phyloP scores from a whole-genome alignment of 2,797 vertebrate genomes.

The Pithecia hirsuta region DNA sequence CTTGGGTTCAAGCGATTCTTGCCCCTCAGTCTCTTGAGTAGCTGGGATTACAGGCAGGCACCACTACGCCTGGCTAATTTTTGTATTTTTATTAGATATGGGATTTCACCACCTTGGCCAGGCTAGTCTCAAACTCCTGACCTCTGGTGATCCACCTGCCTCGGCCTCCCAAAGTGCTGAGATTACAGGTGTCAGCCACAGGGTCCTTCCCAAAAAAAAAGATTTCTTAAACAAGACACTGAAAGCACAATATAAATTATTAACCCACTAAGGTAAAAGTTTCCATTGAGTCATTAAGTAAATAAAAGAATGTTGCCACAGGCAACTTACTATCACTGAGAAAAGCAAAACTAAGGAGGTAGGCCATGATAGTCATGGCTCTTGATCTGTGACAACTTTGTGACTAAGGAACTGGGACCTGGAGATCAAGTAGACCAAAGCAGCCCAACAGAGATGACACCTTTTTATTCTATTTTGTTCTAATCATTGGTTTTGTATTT shows the following conservation, averaged over 20 bases:
- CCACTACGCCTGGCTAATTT: neutral
- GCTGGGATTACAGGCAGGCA: neutral
- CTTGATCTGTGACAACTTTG: neutral
- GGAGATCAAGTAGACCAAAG: neutral
- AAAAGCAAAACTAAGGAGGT: neutral
- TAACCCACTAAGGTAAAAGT: neutral
- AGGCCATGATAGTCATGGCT: accelerated
- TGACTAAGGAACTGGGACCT: neutral
- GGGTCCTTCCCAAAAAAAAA: too few species aligned
- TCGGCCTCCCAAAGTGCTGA: neutral
- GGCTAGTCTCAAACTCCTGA: neutral
- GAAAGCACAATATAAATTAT: neutral
- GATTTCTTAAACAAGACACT: neutral
- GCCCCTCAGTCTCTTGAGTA: neutral
- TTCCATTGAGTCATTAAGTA: neutral
- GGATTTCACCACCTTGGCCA: neutral
- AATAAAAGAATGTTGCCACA: neutral
- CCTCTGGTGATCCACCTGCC: neutral
- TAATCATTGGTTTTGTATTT: neutral
- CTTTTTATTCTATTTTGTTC: neutral
- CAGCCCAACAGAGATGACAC: neutral
- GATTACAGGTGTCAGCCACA: neutral
- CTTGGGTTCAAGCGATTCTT: neutral
- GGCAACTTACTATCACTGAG: neutral
- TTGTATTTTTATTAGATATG: neutral